These are phyloP conservation scores for Coelopa pilipes DNA, from an alignment of 2,888 invertebrate species.

Conservation along the genomic window DNA sequence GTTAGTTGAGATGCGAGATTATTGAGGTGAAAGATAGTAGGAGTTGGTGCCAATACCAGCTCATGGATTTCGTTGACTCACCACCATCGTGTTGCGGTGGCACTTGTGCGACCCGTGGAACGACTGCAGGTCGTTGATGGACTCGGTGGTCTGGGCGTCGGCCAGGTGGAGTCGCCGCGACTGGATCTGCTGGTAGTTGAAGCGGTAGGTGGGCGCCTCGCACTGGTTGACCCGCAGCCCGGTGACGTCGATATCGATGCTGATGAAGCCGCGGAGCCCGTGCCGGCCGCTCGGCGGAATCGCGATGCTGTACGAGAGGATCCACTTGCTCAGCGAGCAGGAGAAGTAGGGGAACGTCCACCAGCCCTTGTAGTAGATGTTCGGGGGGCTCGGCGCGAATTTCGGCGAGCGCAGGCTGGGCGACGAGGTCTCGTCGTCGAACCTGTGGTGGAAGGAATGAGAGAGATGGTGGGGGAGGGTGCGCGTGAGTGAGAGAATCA, in stretches of 20 bases:
- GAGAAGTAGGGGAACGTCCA: conserved; percentile 93
- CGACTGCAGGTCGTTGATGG: conserved; percentile 74
- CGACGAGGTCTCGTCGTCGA: conserved; percentile 71
- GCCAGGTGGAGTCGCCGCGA: conserved; percentile 50
- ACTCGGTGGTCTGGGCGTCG: conserved; percentile 51
- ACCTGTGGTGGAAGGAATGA: conserved; percentile 63
- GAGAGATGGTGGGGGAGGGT: neutral
- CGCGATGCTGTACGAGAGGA: conserved; percentile 84
- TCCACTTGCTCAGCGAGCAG: conserved; percentile 82
- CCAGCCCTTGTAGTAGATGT: conserved; percentile 77
- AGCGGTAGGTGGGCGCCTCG: conserved; percentile 68
- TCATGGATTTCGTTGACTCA: conserved; percentile 67
- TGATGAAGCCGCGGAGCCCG: conserved; percentile 72
- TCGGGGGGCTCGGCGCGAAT: conserved; percentile 73
- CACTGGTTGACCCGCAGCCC: conserved; percentile 88
- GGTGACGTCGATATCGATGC: conserved; percentile 84
- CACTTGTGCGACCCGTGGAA: conserved; percentile 93
- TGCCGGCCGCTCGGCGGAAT: conserved; percentile 70
- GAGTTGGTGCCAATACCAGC: too few relatives aligned
- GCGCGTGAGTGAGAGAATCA: neutral
- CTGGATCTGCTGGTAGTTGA: conserved; percentile 54
- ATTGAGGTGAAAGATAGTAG: too few relatives aligned
- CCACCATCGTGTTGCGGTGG: conserved; percentile 82
- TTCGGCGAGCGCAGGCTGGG: conserved; percentile 72
- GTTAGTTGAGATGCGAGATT: too few relatives aligned